These are phyloP conservation scores for Mesocentrotus franciscanus DNA, from an alignment of 53 echinoderm and acorn worm genomes.

Conservation along the genomic window DNA sequence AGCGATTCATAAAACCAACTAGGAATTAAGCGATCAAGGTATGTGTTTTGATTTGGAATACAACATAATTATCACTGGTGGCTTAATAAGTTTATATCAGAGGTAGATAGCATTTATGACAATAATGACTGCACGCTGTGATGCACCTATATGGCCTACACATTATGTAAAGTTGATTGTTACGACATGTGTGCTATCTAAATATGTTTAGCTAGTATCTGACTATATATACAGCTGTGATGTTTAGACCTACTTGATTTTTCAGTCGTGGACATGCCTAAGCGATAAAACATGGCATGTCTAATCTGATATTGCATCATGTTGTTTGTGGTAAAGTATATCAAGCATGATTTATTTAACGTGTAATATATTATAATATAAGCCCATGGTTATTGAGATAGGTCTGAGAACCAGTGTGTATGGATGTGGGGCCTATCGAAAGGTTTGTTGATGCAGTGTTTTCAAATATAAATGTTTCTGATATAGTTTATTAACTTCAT, in stretches of 20 bases:
- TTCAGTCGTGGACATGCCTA: neutral
- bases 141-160: neutral
- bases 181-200: neutral
- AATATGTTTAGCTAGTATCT: neutral
- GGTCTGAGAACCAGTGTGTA: neutral
- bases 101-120: neutral
- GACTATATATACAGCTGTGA: neutral
- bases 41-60: neutral
- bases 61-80: neutral
- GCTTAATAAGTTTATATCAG: neutral
- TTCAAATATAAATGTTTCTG: neutral
- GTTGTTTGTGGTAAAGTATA: neutral
- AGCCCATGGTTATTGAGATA: neutral
- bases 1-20: neutral
- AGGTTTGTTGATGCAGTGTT: neutral
- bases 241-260: neutral
- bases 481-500: neutral
- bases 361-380: neutral
- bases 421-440: neutral
- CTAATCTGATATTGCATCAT: neutral
- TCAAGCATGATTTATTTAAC: neutral
- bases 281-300: neutral
- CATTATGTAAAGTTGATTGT: neutral
- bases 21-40: constrained; percentile 19
- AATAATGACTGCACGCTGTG: neutral